These are phyloP conservation scores for Barnardius zonarius DNA, from an alignment of 2,113 vertebrate species.

Conservation along the genomic window DNA sequence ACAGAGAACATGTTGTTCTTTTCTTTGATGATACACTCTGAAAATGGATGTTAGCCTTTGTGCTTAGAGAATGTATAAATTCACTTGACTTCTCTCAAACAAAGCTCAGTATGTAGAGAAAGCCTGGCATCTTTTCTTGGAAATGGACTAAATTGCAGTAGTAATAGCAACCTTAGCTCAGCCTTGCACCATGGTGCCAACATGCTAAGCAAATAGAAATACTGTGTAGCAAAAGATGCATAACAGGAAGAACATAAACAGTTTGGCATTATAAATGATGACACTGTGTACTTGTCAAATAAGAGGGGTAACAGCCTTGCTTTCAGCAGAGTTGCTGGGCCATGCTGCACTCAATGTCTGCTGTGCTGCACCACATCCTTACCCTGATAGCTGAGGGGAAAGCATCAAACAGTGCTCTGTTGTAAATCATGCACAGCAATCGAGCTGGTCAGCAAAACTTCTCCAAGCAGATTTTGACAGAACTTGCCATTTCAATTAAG, in stretches of 20 bases:
- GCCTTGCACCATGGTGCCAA: background rate
- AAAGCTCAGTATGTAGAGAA: background rate
- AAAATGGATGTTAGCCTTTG: constrained; percentile 1
- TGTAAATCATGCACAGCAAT: background rate
- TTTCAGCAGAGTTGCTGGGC: background rate
- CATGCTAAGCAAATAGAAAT: background rate
- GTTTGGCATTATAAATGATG: background rate
- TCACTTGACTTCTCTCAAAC: constrained; percentile 31
- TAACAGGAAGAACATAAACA: background rate
- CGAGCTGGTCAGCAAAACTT: background rate
- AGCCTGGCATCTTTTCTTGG: background rate
- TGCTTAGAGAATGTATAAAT: background rate
- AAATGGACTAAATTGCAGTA: background rate
- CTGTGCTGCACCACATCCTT: background rate
- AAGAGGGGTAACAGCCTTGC: background rate
- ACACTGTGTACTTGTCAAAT: background rate
- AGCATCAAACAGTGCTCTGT: background rate
- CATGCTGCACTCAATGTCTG: rapidly evolving
- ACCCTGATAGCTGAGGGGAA: background rate
- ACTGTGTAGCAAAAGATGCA: background rate
- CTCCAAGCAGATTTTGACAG: background rate
- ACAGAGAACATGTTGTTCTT: background rate
- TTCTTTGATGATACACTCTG: background rate
- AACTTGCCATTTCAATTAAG: background rate
- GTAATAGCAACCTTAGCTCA: background rate